Evolutionary conservation across 1,140 invertebrate species (phyloP).

Genomic region (Dryas iulia): DNA sequence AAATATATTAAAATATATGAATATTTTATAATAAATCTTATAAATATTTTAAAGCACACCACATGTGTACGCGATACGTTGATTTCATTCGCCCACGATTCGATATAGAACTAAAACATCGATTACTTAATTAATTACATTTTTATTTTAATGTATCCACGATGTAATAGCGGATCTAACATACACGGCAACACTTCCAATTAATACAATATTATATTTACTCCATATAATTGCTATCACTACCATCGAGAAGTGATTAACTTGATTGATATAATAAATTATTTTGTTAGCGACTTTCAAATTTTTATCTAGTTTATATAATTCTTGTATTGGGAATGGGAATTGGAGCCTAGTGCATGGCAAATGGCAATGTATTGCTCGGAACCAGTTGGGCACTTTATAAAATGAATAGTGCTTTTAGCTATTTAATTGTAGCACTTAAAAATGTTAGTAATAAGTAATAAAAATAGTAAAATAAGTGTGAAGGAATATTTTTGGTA

Average conservation of each 20-base stretch:
- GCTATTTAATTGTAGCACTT: background rate
- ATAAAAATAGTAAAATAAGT: background rate
- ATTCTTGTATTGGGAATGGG: background rate
- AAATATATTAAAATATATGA: too few species aligned
- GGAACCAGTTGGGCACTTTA: background rate
- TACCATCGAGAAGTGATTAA: background rate
- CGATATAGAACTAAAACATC: slow-evolving; percentile 39
- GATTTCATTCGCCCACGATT: slow-evolving; percentile 39
- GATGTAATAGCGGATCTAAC: slow-evolving; percentile 28
- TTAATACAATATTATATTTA: slow-evolving; percentile 18
- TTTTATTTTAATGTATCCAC: slow-evolving; percentile 42
- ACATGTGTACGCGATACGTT: slow-evolving; percentile 19
- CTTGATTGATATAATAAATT: slow-evolving; percentile 20
- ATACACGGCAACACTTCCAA: slow-evolving; percentile 16
- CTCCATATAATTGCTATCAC: background rate
- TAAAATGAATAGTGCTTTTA: background rate
- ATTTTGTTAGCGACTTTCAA: slow-evolving; percentile 2
- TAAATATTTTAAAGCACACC: too few species aligned
- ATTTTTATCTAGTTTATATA: slow-evolving; percentile 5
- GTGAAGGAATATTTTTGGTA: too few species aligned
- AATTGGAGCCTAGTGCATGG: background rate
- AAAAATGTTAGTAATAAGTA: background rate
- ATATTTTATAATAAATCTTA: too few species aligned
- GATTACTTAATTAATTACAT: slow-evolving; percentile 50
- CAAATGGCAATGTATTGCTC: background rate